These are phyloP conservation scores for Caranx melampygus DNA, from an alignment of 2,113 vertebrate species.

Conservation along the genomic window DNA sequence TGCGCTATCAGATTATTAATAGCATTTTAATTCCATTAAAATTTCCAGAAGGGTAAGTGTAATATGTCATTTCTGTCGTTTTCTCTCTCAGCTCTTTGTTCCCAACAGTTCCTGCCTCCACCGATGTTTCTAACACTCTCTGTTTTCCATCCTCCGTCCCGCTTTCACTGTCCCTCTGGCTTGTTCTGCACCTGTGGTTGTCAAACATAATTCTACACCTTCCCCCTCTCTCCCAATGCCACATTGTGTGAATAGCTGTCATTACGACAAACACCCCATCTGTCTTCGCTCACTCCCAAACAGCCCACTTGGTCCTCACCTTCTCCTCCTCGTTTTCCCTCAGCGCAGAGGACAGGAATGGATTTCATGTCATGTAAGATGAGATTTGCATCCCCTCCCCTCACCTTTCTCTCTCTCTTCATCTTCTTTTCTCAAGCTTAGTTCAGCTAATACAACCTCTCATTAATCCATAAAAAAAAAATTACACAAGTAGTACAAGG, in stretches of 20 bases:
- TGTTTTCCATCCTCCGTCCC: conserved; percentile 23
- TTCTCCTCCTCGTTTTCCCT: neutral
- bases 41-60: neutral
- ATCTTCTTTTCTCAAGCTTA: neutral
- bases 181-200: conserved; percentile 49
- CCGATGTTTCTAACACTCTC: neutral
- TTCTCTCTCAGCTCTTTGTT: conserved; percentile 13
- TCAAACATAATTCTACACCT: conserved; percentile 57
- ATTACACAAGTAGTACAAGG: no score
- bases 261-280: conserved; percentile 39
- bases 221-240: conserved; percentile 27
- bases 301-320: neutral
- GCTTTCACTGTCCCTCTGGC: conserved; percentile 26
- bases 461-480: no score
- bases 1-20: no score
- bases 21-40: no score
- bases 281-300: conserved; percentile 9
- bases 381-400: neutral
- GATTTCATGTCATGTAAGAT: neutral
- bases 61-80: conserved; percentile 6
- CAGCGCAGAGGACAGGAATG: neutral
- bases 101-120: conserved; percentile 14
- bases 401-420: neutral
- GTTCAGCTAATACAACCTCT: neutral
- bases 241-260: conserved; percentile 57